phyloP scores from a whole-genome alignment of 2,888 invertebrate genomes.

The Dorcus parallelipipedus region DNA sequence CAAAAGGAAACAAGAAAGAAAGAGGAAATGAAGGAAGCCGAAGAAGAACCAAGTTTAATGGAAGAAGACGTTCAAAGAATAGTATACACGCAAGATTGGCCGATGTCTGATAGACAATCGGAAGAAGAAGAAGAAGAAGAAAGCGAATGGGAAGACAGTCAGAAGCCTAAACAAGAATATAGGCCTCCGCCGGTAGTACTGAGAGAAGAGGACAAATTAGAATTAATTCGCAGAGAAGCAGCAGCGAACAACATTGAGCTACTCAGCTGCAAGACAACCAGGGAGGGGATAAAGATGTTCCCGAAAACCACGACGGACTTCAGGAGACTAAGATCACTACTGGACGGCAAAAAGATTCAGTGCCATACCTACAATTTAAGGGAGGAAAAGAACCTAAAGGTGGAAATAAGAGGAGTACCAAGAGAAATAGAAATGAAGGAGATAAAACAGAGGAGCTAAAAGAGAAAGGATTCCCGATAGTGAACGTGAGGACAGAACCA shows the following conservation, averaged over 20 bases:
- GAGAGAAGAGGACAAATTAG: not conserved
- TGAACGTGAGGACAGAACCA: not conserved
- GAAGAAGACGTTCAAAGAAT: too few relatives aligned
- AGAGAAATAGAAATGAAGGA: not conserved
- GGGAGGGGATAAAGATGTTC: not conserved
- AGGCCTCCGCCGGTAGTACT: not conserved
- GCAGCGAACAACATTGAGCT: too few relatives aligned
- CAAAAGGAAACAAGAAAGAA: too few relatives aligned
- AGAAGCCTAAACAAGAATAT: not conserved
- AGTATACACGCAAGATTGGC: too few relatives aligned
- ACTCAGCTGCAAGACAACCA: not conserved
- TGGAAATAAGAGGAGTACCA: not conserved
- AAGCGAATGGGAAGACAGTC: too few relatives aligned
- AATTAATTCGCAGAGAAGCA: too few relatives aligned
- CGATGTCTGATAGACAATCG: too few relatives aligned
- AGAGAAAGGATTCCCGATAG: not conserved
- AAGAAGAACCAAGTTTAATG: too few relatives aligned
- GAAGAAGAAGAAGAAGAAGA: too few relatives aligned
- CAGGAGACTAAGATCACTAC: conserved; percentile 25
- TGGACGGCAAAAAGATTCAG: not conserved
- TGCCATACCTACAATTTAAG: not conserved
- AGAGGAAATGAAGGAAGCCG: too few relatives aligned
- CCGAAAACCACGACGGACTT: conserved; percentile 19
- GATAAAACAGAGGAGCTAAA: not conserved
- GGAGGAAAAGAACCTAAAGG: not conserved